Evolutionary conservation across 1,140 invertebrate genomes (phyloP), one percentile per base, ranked within the genome.

Genomic region (Radopholus similis): DNA sequence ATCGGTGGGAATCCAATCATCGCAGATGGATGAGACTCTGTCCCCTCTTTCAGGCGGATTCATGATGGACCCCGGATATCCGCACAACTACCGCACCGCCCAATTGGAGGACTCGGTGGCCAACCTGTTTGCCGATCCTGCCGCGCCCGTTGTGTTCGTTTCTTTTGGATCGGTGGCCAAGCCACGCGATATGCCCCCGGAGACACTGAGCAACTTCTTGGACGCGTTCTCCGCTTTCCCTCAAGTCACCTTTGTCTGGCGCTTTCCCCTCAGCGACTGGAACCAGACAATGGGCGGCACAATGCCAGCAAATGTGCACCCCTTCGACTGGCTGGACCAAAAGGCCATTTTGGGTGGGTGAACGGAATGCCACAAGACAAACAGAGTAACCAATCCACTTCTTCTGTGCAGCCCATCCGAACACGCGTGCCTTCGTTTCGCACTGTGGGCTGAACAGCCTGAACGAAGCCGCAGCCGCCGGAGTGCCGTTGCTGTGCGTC

Each of bases 371-470:
- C 11, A 60, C 13, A n/a, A 26, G 32, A n/a, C n/a, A n/a, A n/a
- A n/a, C n/a, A n/a, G n/a, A 21, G 18, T 15, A 42, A 42, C 13
- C 2, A 59, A 38, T 13, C 6, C 4, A 59, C 15, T 59, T 57
- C 5, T 13, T 64, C 11, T 60, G 9, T 9, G 34, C 40, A 74
- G 57, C 44, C 23, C 58, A 71, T 49, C 71, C 47, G 54, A 71
- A 74, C 42, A 55, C 34, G 15, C 70, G 8, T 15, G 71, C 55
- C 13, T 80, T 80, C 66, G 73, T 81, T 38, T 74, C 78, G 0
- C 78, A 81, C 55, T 64, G 69, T 54, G 78, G 78, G 4, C 49
- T 69, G n/a, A 81, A 81, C 38, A 70, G 76, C 15, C 65, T 71
- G 32, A 40, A 59, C 13, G 78, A 81, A 57, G 63, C 74, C 6